Percentiles rank a stretch among this genome's conserved stretches.
These are phyloP conservation scores for Leucopsar rothschildi DNA, from an alignment of 2,113 vertebrate genomes.

Conservation along the genomic window DNA sequence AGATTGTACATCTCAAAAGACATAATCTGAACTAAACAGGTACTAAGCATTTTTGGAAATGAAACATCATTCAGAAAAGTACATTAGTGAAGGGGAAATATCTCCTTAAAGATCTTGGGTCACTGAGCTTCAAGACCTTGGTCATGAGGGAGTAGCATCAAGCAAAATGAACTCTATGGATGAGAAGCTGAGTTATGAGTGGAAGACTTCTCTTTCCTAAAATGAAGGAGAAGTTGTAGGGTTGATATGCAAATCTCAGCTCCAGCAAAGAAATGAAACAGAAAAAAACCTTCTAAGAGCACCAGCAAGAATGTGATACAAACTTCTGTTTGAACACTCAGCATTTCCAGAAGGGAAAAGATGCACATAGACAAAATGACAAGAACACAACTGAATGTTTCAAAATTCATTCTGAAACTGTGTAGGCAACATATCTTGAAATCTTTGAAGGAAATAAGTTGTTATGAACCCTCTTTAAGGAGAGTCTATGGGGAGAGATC, in stretches of 20 bases:
- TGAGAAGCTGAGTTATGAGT: neutral
- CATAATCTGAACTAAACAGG: neutral
- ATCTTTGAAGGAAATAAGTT: neutral
- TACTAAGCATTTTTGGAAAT: neutral
- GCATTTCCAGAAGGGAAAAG: neutral
- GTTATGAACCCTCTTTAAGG: neutral
- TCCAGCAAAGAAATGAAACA: neutral
- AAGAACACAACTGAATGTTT: neutral
- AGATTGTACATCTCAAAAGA: neutral
- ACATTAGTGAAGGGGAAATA: neutral
- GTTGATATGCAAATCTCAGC: neutral
- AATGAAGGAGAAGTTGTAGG: neutral
- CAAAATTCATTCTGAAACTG: neutral
- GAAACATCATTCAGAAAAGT: neutral
- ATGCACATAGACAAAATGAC: neutral
- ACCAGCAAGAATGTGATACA: neutral
- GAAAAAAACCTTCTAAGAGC: neutral
- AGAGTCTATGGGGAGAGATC: neutral
- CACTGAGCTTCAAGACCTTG: neutral
- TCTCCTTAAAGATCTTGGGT: neutral
- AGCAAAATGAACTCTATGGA: neutral
- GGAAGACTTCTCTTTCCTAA: neutral
- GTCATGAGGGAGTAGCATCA: neutral
- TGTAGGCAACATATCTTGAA: neutral
- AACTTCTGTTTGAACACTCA: neutral